A percentile compares a stretch with the other conserved stretches of the same genome.
These are phyloP conservation scores for Caenorhabditis latens DNA, from an alignment of 1,140 invertebrate species.

Conservation along the genomic window DNA sequence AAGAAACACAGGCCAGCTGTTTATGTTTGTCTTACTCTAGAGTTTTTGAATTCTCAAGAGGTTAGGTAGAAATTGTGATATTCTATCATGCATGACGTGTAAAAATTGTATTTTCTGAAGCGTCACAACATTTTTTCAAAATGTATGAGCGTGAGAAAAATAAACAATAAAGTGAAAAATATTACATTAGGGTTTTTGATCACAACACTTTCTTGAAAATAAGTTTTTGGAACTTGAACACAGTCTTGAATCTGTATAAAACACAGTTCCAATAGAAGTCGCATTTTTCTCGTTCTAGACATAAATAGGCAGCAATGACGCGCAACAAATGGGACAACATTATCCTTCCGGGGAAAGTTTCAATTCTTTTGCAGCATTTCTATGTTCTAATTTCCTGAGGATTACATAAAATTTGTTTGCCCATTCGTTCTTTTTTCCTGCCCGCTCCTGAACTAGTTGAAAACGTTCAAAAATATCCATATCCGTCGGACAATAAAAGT, in stretches of 20 bases:
- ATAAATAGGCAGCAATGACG: constrained; percentile 37
- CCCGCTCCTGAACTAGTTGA: constrained; percentile 23
- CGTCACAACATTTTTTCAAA: too few species aligned
- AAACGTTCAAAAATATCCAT: constrained; percentile 45
- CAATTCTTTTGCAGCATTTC: constrained; percentile 40
- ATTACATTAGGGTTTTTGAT: too few species aligned
- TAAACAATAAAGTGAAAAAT: background rate
- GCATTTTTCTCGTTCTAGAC: constrained; percentile 26
- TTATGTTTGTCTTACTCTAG: constrained; percentile 20
- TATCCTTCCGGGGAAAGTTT: constrained; percentile 50
- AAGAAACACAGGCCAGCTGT: background rate
- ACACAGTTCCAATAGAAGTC: background rate
- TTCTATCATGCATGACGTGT: too few species aligned
- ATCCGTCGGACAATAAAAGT: background rate
- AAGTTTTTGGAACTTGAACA: background rate
- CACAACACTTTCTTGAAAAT: too few species aligned
- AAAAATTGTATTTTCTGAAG: too few species aligned
- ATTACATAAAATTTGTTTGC: constrained; percentile 54
- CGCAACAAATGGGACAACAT: constrained; percentile 34
- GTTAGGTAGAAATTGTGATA: background rate
- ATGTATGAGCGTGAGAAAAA: background rate
- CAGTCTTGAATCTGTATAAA: constrained; percentile 5
- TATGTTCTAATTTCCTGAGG: constrained; percentile 48
- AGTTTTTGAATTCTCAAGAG: constrained; percentile 7
- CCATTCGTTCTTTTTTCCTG: background rate